Evolutionary conservation across 2,888 invertebrate genomes (phyloP).

Genomic region (Coelopa pilipes): DNA sequence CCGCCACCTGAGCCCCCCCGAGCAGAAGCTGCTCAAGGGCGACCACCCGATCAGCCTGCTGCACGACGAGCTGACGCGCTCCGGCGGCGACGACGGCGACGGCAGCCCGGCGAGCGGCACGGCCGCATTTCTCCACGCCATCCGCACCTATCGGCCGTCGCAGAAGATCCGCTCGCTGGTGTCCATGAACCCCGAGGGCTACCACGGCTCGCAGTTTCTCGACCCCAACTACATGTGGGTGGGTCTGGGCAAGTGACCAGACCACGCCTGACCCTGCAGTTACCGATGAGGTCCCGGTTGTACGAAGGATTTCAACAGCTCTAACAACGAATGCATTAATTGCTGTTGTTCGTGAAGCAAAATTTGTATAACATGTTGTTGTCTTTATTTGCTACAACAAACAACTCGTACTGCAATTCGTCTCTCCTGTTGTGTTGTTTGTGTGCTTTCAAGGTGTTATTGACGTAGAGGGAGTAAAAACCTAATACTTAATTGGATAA

Average conservation of each 20-base stretch:
- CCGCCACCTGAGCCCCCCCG: slow-evolving; percentile 52
- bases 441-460: slow-evolving; percentile 30
- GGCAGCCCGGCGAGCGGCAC: slow-evolving; percentile 42
- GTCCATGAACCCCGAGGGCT: slow-evolving; percentile 69
- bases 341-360: slow-evolving; percentile 42
- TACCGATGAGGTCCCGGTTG: not conserved
- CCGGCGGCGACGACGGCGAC: not conserved
- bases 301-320: not conserved
- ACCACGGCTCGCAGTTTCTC: slow-evolving; percentile 73
- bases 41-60: slow-evolving; percentile 56
- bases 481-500: not conserved
- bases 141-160: slow-evolving; percentile 67
- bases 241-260: slow-evolving; percentile 69
- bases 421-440: slow-evolving; percentile 25
- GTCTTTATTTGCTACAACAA: not conserved
- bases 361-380: not conserved
- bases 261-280: not conserved
- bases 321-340: slow-evolving; percentile 49
- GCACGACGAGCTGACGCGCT: slow-evolving; percentile 46
- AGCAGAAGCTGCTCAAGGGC: slow-evolving; percentile 58
- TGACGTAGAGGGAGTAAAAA: too few relatives aligned
- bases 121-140: slow-evolving; percentile 66
- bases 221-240: slow-evolving; percentile 76
- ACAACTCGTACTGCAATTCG: too few relatives aligned
- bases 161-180: slow-evolving; percentile 71